Base-by-base conservation (phyloP, 92 coral and sea anemone species). In the Anthopleura xanthogrammica region DNA sequence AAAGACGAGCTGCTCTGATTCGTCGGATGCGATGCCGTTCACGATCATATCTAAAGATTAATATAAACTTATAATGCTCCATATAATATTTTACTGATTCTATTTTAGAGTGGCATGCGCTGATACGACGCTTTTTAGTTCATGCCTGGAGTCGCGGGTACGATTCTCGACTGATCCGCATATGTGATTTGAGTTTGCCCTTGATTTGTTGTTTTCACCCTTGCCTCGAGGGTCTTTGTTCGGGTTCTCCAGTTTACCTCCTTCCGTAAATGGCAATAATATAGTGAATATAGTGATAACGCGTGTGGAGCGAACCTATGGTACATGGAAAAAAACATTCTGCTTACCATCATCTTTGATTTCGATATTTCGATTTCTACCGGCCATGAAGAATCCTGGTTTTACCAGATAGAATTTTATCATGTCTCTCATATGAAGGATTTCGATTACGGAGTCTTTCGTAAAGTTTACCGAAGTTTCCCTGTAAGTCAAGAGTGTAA, bases 1-100 rank as follows among this genome's bases (percentile, higher is more conserved):
- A 79, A 89, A 89, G 23, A 83, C 81, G 68, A 68, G 77, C 23
- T 23, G 77, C 80, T 76, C 86, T 7, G 75, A 13, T 11, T 60
- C 43, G 72, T 79, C 84, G 22, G 55, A 46, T 24, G 39, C 62
- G 70, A 80, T 71, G 86, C 41, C 75, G 52, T 46, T 60, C 13
- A 56, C 22, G 41, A 76, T 23, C 36, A 83, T 0, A 36, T 75
- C 86, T 83, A 77, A 58, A 56, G 55, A 36, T 14, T 4, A 3
- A 68, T n/a, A 12, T 1, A 9, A 46, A 46, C 0, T 5, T 46
- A 5, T 46, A 46, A 5, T 46, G 6, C 50, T 46, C 9, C 50
- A 5, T 46, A 5, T 46, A 3, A 46, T 46, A 46, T 46, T 46
- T 46, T 46, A 0, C 50, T 3, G 50, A 46, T 46, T 3, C 5